phyloP scores from a whole-genome alignment of 2,888 invertebrate species.

The Tryphoninae sp. region DNA sequence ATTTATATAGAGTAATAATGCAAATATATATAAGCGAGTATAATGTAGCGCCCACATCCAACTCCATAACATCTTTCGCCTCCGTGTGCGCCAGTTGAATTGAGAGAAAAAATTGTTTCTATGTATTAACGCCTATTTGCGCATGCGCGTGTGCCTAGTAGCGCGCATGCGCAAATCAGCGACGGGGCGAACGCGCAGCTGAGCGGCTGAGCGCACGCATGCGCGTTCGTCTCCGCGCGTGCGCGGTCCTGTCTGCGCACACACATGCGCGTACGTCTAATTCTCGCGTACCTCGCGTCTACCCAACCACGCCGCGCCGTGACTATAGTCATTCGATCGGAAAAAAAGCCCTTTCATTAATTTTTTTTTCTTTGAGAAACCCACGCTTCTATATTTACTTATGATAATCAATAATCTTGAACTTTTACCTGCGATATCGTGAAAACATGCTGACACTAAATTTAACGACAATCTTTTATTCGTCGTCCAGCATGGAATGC shows the following conservation, averaged over 20 bases:
- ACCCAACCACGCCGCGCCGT: neutral
- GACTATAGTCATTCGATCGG: constrained; percentile 50
- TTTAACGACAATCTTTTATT: constrained; percentile 2
- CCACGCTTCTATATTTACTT: constrained; percentile 34
- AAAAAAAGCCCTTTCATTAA: constrained; percentile 44
- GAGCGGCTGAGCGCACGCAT: no score
- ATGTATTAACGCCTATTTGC: neutral
- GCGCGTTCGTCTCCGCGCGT: no score
- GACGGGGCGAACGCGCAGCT: no score
- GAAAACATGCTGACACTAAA: neutral
- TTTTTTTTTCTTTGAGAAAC: constrained; percentile 57
- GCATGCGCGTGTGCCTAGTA: neutral
- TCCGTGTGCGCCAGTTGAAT: constrained; percentile 2
- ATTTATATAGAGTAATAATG: neutral
- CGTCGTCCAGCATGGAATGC: neutral
- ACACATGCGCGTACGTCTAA: neutral
- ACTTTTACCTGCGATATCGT: neutral
- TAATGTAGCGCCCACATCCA: constrained; percentile 35
- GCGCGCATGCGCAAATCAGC: no score
- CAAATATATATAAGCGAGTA: constrained; percentile 15
- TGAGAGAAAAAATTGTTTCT: constrained; percentile 16
- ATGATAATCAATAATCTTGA: constrained; percentile 56
- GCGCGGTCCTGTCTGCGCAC: no score
- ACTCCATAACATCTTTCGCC: constrained; percentile 11
- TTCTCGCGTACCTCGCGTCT: constrained; percentile 17